Evolutionary conservation across 2,888 invertebrate species (phyloP).

Genomic region (Deilephila porcellus): DNA sequence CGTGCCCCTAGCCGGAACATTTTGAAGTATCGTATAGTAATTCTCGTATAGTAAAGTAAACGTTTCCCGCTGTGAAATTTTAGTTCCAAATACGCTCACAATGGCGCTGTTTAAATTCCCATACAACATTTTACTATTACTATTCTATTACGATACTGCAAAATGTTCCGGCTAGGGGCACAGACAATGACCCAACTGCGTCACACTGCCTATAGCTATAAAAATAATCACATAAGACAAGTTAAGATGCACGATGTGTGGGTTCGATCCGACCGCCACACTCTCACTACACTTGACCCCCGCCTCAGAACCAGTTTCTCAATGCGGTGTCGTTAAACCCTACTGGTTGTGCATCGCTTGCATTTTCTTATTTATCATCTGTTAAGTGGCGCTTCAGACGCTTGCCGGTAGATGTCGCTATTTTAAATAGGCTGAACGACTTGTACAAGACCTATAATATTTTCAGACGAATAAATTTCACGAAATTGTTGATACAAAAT

Average conservation of each 20-base stretch:
- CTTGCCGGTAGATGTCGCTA: not conserved
- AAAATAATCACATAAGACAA: not conserved
- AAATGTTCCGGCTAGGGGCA: too few species aligned
- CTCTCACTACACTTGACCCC: conserved; percentile 43
- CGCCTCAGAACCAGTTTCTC: conserved; percentile 31
- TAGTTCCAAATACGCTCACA: too few species aligned
- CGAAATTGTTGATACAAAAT: too few species aligned
- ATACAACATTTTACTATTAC: too few species aligned
- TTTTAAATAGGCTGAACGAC: not conserved
- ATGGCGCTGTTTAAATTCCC: too few species aligned
- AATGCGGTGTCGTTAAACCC: conserved; percentile 25
- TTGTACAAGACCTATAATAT: too few species aligned
- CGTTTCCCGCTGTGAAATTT: too few species aligned
- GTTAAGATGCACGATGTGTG: not conserved
- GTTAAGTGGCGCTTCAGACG: not conserved
- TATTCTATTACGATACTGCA: too few species aligned
- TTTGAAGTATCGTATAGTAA: too few species aligned
- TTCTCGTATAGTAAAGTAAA: too few species aligned
- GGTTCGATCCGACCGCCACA: conserved; percentile 13
- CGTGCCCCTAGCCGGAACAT: too few species aligned
- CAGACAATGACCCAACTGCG: not conserved
- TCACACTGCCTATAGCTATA: not conserved
- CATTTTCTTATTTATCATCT: not conserved
- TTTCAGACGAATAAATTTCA: too few species aligned
- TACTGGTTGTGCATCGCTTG: not conserved